A percentile compares a stretch with the other conserved stretches of the same genome.
Evolutionary conservation across 2,797 vertebrate genomes (phyloP).

Genomic region (Erithacus rubecula): DNA sequence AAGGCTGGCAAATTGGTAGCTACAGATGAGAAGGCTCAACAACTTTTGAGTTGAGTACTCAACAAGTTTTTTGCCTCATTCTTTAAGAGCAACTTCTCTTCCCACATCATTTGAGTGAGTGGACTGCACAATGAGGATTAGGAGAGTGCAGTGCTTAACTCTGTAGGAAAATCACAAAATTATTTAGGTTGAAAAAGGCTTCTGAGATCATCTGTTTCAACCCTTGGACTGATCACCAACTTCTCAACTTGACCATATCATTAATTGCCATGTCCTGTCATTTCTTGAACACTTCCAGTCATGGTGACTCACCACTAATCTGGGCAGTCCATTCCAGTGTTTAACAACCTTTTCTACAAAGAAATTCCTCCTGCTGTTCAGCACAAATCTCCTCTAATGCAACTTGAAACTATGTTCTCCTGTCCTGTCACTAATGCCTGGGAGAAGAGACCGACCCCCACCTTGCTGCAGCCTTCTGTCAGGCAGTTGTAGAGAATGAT

Average conservation of each 20-base stretch:
- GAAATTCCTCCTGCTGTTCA: not conserved
- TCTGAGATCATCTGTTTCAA: not conserved
- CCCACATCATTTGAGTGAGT: not conserved
- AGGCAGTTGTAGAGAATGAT: too few species aligned
- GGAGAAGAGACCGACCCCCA: fast-evolving
- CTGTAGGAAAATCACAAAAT: not conserved
- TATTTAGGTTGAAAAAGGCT: not conserved
- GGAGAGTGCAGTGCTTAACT: not conserved
- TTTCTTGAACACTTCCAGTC: not conserved
- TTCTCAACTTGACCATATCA: not conserved
- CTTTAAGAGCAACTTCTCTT: not conserved
- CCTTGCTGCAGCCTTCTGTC: not conserved
- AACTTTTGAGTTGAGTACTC: not conserved
- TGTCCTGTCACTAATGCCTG: not conserved
- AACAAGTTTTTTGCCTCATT: not conserved
- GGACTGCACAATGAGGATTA: not conserved
- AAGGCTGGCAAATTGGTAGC: not conserved
- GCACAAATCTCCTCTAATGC: not conserved
- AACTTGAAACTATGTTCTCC: not conserved
- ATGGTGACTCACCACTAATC: not conserved
- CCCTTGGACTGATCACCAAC: not conserved
- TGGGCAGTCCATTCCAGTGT: not conserved
- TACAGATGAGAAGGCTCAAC: not conserved
- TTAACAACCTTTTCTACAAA: not conserved
- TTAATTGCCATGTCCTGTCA: not conserved